These are phyloP conservation scores for Chromobotia macracanthus DNA, from an alignment of 2,797 vertebrate genomes.

Conservation along the genomic window DNA sequence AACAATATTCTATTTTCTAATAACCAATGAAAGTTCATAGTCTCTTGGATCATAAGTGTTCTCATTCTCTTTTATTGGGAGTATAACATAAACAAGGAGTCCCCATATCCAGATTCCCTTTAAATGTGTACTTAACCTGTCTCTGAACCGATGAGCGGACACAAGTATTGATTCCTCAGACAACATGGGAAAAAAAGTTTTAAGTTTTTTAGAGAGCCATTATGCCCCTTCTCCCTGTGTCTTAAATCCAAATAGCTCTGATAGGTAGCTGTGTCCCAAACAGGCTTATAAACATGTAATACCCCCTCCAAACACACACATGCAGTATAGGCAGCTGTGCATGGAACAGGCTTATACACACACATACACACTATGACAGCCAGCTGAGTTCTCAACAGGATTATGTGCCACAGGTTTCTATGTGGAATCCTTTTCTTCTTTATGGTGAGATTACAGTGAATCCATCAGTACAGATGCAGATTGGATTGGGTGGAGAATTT, in stretches of 20 bases:
- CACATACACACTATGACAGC: conserved; percentile 60
- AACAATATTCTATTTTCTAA: conserved; percentile 1
- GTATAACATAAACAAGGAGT: conserved; percentile 20
- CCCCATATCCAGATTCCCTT: conserved; percentile 35
- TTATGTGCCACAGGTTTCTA: conserved; percentile 68
- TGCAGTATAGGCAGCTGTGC: neutral
- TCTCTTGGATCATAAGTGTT: conserved; percentile 8
- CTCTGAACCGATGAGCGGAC: conserved; percentile 48
- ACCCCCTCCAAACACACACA: conserved; percentile 23
- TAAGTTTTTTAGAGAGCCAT: conserved; percentile 21
- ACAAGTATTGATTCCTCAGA: conserved; percentile 59
- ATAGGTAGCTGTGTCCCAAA: conserved; percentile 51
- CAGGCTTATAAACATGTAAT: conserved; percentile 45
- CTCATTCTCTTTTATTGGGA: conserved; percentile 31
- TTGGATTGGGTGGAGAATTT: conserved; percentile 66
- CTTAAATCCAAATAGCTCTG: conserved; percentile 48
- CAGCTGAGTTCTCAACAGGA: conserved; percentile 68
- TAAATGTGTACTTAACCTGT: conserved; percentile 48
- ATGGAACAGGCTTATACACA: conserved; percentile 30
- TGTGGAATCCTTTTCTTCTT: conserved; percentile 61
- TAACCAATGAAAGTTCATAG: conserved; percentile 10
- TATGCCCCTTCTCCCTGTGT: conserved; percentile 3
- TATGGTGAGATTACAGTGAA: conserved; percentile 69
- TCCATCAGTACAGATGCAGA: conserved; percentile 66
- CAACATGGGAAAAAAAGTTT: conserved; percentile 59